phyloP scores from a whole-genome alignment of 2,797 vertebrate species.

The Oceanodroma leucorhoa region DNA sequence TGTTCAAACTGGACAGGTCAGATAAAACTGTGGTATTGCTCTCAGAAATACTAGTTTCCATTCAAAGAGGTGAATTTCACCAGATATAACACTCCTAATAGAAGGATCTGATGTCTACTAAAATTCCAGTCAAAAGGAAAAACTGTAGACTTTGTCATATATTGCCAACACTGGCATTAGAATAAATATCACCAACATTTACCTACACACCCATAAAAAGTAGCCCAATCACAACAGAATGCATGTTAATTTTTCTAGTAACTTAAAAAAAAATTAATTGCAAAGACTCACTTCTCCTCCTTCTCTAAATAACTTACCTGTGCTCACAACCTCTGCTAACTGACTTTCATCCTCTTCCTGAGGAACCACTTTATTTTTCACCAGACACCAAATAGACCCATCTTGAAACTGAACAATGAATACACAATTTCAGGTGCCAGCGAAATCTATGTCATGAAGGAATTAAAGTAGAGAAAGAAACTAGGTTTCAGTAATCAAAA shows the following conservation, averaged over 20 bases:
- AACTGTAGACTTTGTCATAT: neutral
- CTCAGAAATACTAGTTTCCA: neutral
- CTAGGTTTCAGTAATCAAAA: neutral
- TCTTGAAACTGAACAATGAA: neutral
- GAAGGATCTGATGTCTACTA: neutral
- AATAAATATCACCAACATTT: neutral
- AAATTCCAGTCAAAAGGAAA: neutral
- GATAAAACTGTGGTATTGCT: neutral
- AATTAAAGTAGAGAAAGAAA: neutral
- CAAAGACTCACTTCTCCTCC: neutral
- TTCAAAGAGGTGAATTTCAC: neutral
- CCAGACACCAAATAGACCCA: neutral
- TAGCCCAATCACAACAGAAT: neutral
- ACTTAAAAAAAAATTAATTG: neutral
- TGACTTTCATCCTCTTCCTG: neutral
- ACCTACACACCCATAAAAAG: neutral
- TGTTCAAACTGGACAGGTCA: neutral
- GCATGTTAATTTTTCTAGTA: neutral
- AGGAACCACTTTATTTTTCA: neutral
- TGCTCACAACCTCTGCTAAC: neutral
- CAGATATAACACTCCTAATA: neutral
- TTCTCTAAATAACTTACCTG: neutral
- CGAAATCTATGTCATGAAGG: neutral
- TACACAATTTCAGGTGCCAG: neutral
- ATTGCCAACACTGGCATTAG: neutral